phyloP scores from a whole-genome alignment of 2,888 invertebrate species.

The Lasioglossum figueresi region DNA sequence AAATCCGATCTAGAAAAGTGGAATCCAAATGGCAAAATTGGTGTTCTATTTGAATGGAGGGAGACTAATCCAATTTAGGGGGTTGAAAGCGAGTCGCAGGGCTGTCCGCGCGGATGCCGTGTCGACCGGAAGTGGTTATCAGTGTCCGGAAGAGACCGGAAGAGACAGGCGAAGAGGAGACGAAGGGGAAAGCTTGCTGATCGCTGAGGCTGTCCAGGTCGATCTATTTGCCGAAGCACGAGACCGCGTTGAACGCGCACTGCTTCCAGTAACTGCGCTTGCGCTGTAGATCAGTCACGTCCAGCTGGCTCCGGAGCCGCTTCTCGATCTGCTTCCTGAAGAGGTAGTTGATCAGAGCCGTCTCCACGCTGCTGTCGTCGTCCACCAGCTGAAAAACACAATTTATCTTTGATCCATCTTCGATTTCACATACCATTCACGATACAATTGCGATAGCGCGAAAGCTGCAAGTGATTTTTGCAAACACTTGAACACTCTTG shows the following conservation, averaged over 20 bases:
- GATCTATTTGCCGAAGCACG: slow-evolving; percentile 85
- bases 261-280: slow-evolving; percentile 86
- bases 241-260: slow-evolving; percentile 86
- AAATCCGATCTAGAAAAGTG: not conserved
- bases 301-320: slow-evolving; percentile 83
- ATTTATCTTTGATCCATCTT: no score
- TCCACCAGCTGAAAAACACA: slow-evolving; percentile 78
- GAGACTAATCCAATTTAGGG: not conserved
- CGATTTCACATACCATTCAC: not conserved
- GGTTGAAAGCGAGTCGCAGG: not conserved
- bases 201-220: not conserved
- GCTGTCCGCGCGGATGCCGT: not conserved
- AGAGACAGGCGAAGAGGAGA: not conserved
- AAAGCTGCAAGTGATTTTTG: not conserved
- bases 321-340: slow-evolving; percentile 85
- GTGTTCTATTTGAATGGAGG: not conserved
- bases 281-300: slow-evolving; percentile 84
- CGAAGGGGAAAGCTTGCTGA: slow-evolving; percentile 12
- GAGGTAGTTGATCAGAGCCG: slow-evolving; percentile 85
- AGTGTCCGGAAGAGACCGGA: not conserved
- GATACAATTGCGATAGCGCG: not conserved
- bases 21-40: not conserved
- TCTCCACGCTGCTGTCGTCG: slow-evolving; percentile 83
- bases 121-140: not conserved
- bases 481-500: no score